These are phyloP conservation scores for Meriones unguiculatus DNA, from an alignment of 2,113 vertebrate genomes.

Conservation along the genomic window DNA sequence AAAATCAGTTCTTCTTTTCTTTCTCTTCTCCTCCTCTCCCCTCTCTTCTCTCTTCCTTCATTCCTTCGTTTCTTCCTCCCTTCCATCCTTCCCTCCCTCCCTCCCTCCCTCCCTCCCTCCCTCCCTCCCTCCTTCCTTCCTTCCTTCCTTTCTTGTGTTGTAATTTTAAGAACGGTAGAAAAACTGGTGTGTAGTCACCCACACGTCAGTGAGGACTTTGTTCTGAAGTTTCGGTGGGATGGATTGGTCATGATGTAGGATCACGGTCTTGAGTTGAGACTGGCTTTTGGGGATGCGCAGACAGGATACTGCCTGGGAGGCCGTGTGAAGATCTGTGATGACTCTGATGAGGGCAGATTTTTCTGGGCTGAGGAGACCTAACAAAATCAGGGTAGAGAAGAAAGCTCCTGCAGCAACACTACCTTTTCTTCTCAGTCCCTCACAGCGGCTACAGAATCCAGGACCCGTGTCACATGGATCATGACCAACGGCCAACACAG, in stretches of 20 bases:
- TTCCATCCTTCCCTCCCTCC: too few relatives aligned
- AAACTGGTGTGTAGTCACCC: neutral
- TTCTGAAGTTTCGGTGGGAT: neutral
- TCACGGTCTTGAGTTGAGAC: neutral
- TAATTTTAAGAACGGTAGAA: neutral
- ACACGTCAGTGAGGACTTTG: neutral
- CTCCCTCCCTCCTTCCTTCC: too few relatives aligned
- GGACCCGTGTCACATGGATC: neutral
- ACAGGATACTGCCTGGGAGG: neutral
- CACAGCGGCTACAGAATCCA: neutral
- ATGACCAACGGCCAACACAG: neutral
- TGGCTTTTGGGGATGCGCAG: neutral
- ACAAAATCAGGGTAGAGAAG: neutral
- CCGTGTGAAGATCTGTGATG: neutral
- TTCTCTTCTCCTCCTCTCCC: too few relatives aligned
- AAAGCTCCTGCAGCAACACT: fast-evolving
- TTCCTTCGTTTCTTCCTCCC: too few relatives aligned
- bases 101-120: too few relatives aligned
- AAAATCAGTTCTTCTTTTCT: neutral
- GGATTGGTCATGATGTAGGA: too few relatives aligned
- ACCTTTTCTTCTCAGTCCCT: fast-evolving
- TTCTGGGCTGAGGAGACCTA: neutral
- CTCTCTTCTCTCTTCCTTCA: too few relatives aligned
- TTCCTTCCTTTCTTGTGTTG: neutral
- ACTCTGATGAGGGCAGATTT: neutral